Evolutionary conservation across 2,888 invertebrate species (phyloP), one percentile per base, ranked within the genome.

Genomic region (Xanthorhoe designata): DNA sequence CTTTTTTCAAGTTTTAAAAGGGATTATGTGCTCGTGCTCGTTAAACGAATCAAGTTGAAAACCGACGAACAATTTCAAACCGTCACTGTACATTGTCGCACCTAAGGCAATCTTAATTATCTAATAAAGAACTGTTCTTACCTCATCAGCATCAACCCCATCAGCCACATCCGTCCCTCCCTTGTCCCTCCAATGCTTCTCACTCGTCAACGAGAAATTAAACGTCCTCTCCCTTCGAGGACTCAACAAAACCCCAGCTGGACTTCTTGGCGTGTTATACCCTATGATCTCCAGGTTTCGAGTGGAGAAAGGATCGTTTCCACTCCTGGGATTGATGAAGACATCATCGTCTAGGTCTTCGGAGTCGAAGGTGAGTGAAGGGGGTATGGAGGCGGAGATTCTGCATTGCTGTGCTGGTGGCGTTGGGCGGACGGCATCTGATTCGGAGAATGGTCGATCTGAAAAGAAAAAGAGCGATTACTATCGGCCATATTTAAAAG

Each of bases 151-250:
- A 51, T 86, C 85, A 32, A 88, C 75, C 0, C 87, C 91, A 69
- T 92, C 92, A 52, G 89, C 88, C 0, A 88, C 86, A 61, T 90
- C 90, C 72, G 92, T 93, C 72, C 92, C 92, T 0, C 92, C 92
- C 85, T 92, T 93, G 68, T 93, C 92, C 66, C 90, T 73, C 92
- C 92, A 92, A 73, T 92, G 92, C 73, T 92, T 93, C 78, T 92
- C 92, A 67, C 89, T 90, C 1, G 86, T 89, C 70, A 89, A 81
- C 0, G 90, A 87, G 75, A 92, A 93, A 1, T 89, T 90, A 71
- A 93, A 93, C 24, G 84, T 82, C 29, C 91, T 82, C 49, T 92
- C 92, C 10, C 92, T 79, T 5, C 92, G 76, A 1, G 92, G 91
- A 77, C 91, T 92, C 59, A 93, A 69, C 0, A 92, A 78, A 1